Conservation (phyloP, 2,888 invertebrate species). For the Drosophila melanosoma region DNA sequence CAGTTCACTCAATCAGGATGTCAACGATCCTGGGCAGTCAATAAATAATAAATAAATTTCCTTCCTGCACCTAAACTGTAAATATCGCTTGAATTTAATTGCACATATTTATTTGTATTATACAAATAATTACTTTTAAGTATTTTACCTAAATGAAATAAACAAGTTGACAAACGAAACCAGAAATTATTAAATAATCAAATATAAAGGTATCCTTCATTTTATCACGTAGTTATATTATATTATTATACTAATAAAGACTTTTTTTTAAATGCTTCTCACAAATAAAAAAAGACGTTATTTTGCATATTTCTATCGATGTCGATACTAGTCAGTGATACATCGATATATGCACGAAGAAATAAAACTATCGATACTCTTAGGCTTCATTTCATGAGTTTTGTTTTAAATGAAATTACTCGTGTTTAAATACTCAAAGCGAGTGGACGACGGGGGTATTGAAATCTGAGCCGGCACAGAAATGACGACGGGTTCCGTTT, state of each 20-base stretch:
- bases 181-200: constrained; percentile 17
- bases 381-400: constrained; percentile 20
- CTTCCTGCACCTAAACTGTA: constrained; percentile 39
- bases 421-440: constrained; percentile 41
- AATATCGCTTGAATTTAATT: constrained; percentile 39
- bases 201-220: neutral
- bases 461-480: neutral
- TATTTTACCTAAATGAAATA: constrained; percentile 35
- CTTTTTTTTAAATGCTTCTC: neutral
- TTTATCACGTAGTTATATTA: neutral
- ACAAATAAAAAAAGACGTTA: neutral
- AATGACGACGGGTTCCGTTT: constrained; percentile 30
- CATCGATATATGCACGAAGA: neutral
- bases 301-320: neutral
- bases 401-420: constrained; percentile 31
- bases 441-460: constrained; percentile 23
- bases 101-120: constrained; percentile 61
- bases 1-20: constrained; percentile 77
- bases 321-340: neutral
- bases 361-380: constrained; percentile 41
- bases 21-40: constrained; percentile 33
- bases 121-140: constrained; percentile 31
- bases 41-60: constrained; percentile 26
- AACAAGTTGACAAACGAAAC: constrained; percentile 2
- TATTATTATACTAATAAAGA: neutral